phyloP scores from a whole-genome alignment of 1,140 invertebrate species.

The Drosophila biarmipes region DNA sequence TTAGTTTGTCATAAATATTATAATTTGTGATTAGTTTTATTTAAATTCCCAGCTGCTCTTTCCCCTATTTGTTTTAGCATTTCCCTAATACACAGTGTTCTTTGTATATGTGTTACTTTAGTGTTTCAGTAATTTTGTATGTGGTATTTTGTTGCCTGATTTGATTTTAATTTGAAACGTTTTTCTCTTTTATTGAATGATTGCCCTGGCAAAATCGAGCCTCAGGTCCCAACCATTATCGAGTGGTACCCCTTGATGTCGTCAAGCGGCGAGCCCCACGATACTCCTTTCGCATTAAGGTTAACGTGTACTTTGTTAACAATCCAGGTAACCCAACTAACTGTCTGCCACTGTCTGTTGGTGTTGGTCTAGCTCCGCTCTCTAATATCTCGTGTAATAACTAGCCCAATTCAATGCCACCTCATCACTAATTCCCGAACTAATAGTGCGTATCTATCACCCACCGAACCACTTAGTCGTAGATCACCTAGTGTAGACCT shows the following conservation, averaged over 20 bases:
- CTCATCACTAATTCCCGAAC: conserved; percentile 19
- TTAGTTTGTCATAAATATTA: conserved; percentile 5
- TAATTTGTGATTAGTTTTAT: not conserved
- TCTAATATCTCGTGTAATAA: not conserved
- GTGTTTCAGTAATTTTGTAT: conserved; percentile 29
- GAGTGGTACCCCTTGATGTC: conserved; percentile 78
- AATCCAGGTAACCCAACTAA: conserved; percentile 83
- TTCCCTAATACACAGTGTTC: conserved; percentile 2
- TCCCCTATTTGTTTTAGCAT: conserved; percentile 5
- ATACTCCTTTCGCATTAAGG: conserved; percentile 83
- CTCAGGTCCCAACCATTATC: conserved; percentile 78
- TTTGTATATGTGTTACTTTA: conserved; percentile 16
- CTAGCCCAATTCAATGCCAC: conserved; percentile 2
- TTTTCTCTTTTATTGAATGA: conserved; percentile 52
- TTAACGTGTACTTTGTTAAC: conserved; percentile 76
- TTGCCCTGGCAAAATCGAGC: conserved; percentile 21
- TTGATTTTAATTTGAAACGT: conserved; percentile 56
- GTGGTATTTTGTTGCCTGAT: conserved; percentile 32
- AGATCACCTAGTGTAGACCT: conserved; percentile 29
- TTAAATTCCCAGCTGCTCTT: not conserved
- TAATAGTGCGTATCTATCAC: conserved; percentile 3
- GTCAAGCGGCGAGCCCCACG: conserved; percentile 77
- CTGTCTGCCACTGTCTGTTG: conserved; percentile 18
- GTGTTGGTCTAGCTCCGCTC: conserved; percentile 22
- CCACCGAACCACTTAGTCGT: conserved; percentile 36